Conservation (phyloP, 2,113 vertebrate genomes). For the Anarrhichthys ocellatus region DNA sequence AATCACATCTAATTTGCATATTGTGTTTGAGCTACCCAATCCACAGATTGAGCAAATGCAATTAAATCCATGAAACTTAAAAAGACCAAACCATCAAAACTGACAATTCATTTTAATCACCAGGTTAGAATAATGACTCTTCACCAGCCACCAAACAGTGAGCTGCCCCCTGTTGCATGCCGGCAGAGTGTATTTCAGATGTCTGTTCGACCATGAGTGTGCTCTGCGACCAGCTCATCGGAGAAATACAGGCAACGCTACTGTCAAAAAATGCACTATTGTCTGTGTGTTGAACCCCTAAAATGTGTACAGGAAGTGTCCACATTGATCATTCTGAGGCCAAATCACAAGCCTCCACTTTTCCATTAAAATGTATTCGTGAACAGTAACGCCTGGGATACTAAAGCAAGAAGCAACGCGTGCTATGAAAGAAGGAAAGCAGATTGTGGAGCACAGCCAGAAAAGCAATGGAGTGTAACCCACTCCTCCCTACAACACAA, state of each 20-base stretch:
- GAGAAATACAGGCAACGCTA: conserved; percentile 39
- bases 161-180: conserved; percentile 4
- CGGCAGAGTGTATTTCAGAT: conserved; percentile 56
- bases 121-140: conserved; percentile 45
- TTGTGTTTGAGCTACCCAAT: neutral
- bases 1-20: neutral
- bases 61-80: neutral
- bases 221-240: conserved; percentile 49
- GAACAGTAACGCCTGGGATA: conserved; percentile 15
- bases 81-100: conserved; percentile 21
- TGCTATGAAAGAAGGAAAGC: conserved; percentile 16
- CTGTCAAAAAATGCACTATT: conserved; percentile 43
- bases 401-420: conserved; percentile 12
- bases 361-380: neutral
- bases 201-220: conserved; percentile 42
- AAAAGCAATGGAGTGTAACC: conserved; percentile 41
- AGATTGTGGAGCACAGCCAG: conserved; percentile 42
- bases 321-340: conserved; percentile 8
- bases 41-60: neutral
- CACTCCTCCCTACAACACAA: conserved; percentile 79
- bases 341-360: conserved; percentile 15
- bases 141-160: conserved; percentile 2
- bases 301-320: conserved; percentile 7
- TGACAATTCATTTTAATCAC: conserved; percentile 40
- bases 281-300: conserved; percentile 11